Evolutionary conservation across 2,888 invertebrate genomes (phyloP), one percentile per base, ranked within the genome.

Genomic region (Arenicola marina): DNA sequence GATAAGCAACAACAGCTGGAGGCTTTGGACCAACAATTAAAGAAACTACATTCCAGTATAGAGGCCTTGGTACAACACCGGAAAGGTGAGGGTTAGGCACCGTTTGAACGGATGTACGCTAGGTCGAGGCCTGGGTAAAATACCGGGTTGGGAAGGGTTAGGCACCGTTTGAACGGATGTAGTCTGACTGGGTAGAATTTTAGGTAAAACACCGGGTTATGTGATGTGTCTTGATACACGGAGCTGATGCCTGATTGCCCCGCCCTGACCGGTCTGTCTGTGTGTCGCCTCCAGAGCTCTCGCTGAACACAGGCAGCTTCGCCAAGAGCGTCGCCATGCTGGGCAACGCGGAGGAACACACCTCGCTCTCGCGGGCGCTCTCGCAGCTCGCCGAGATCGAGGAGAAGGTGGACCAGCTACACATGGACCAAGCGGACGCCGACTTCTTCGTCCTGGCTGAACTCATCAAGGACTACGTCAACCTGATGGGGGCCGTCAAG

Each of bases 361-460:
- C 92, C 66, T 92, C 92, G 11, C 87, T 97, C 38, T 94, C 95
- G 0, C 87, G 93, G 74, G 95, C 94, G 1, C 86, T 97, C 21
- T 91, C 93, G 2, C 92, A 94, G 81, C 86, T 97, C 51, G 92
- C 95, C 0, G 95, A 96, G 82, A 89, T 91, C 1, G 90, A 92
- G 78, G 91, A 91, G 83, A 90, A 90, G 84, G 88, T 83, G 15
- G 82, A 83, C 58, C 74, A 75, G 44, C 85, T 97, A 59, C 91
- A 96, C 76, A 87, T 90, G 68, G 93, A 95, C 72, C 97, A 99
- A 84, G 92, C 94, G 1, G 95, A 95, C 80, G 92, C 93, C 0
- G 99, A 99, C 84, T 93, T 94, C 82, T 95, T 90, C 78, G 89
- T 93, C 63, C 87, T 99, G 68, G 91, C 93, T n/a, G 98, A 98